These are phyloP conservation scores for Thymelicus sylvestris DNA, from an alignment of 2,888 invertebrate species.

Conservation along the genomic window DNA sequence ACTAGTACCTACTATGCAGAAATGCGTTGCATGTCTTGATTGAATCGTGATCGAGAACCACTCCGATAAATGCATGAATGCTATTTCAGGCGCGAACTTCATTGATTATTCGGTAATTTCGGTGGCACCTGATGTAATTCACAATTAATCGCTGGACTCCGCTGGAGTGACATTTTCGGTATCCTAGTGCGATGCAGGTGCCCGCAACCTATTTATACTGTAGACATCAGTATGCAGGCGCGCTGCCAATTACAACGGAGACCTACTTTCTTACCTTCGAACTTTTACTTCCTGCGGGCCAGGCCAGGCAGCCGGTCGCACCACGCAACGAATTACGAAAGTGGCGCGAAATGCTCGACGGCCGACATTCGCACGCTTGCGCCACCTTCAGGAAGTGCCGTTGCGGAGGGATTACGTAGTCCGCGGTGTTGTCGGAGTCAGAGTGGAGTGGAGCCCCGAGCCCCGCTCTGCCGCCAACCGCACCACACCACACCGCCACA, in stretches of 20 bases:
- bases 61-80: too few species aligned
- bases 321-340: conserved; percentile 84
- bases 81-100: too few species aligned
- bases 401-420: conserved; percentile 81
- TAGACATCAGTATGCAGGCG: conserved; percentile 81
- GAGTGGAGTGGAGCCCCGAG: too few species aligned
- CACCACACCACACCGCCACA: conserved; percentile 43
- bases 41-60: too few species aligned
- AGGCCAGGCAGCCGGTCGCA: conserved; percentile 78
- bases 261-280: conserved; percentile 85
- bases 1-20: too few species aligned
- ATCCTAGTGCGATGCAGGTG: conserved; percentile 59
- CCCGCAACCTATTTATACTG: conserved; percentile 69
- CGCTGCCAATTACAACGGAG: conserved; percentile 82
- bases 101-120: background rate
- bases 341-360: conserved; percentile 84
- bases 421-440: conserved; percentile 45
- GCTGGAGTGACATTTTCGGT: conserved; percentile 44
- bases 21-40: too few species aligned
- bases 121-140: conserved; percentile 11
- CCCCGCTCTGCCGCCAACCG: conserved; percentile 41
- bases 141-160: conserved; percentile 35
- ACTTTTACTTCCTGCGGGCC: conserved; percentile 85
- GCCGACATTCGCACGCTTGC: conserved; percentile 83
- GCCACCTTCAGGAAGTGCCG: conserved; percentile 83